Evolutionary conservation across 2,797 vertebrate species (phyloP), one percentile per base, ranked within the genome.

Genomic region (Pristis pectinata): DNA sequence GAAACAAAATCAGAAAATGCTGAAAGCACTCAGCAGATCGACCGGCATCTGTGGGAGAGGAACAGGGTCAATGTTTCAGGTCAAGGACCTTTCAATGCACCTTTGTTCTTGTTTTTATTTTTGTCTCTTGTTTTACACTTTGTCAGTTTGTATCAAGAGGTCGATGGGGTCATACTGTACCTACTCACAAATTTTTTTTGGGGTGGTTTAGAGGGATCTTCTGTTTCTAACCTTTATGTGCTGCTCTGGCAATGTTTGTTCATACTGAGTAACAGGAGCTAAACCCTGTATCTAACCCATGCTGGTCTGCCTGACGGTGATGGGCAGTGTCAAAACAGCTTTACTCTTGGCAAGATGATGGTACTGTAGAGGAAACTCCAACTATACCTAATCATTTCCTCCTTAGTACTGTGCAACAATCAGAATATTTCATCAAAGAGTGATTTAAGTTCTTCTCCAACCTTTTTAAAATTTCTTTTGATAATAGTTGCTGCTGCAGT

Each of bases 401-500:
- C 37, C 15, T n/a, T 34, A 24, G 91, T 64, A 37, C 7, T 91
- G 17, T 24, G 17, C 8, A 61, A 10, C 17, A 91, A 41, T 91
- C 15, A 19, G 34, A 37, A 61, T 64, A 17, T n/a, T 91, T 64
- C 59, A 91, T 34, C 34, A 64, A 59, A 34, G 34, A 13, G 30
- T 22, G 6, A 7, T 34, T 22, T 89, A 22, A 61, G n/a, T 15
- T 19, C 15, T 89, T 64, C 53, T 87, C 83, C 61, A 19, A 91
- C 37, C 87, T 87, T 59, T 4, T 85, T 37, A 17, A 3, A 59
- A 37, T 64, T 10, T 10, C 7, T 89, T 91, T 91, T 37, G 59
- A 91, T 91, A 37, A 37, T 67, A 91, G 87, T 91, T 91, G 87
- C n/a, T 91, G 61, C 87, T 91, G 22, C 87, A 67, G 87, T 67